phyloP scores from a whole-genome alignment of 2,888 invertebrate genomes.

The Phymatocera aterrima region DNA sequence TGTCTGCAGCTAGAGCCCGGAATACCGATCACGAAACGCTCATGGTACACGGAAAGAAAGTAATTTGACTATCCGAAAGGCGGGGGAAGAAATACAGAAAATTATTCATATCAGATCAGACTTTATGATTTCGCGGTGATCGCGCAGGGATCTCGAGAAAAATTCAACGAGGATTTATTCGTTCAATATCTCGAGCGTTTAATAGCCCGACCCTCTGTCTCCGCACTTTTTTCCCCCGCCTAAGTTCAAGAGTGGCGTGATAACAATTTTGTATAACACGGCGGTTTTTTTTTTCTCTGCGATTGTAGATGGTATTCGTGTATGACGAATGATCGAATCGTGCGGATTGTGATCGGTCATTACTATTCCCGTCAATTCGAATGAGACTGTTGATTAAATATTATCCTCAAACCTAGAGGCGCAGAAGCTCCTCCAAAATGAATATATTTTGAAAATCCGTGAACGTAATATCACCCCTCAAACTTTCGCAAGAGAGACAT shows the following conservation, averaged over 20 bases:
- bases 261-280: neutral
- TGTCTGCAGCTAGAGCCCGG: neutral
- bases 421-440: too few species aligned
- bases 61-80: neutral
- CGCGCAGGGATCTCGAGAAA: neutral
- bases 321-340: too few species aligned
- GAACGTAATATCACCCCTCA: neutral
- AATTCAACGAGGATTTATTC: neutral
- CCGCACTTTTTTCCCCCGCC: neutral
- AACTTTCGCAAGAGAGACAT: neutral
- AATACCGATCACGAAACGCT: neutral
- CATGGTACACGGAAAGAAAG: neutral
- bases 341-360: too few species aligned
- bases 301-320: neutral
- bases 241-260: neutral
- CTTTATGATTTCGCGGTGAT: conserved; percentile 9
- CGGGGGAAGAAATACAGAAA: neutral
- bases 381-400: too few species aligned
- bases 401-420: too few species aligned
- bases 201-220: neutral
- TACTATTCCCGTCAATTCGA: too few species aligned
- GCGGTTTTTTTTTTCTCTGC: neutral
- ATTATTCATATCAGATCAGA: neutral
- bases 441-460: too few species aligned
- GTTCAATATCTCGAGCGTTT: neutral